Evolutionary conservation across 2,797 vertebrate species (phyloP).

Genomic region (Aselliscus stoliczkanus): DNA sequence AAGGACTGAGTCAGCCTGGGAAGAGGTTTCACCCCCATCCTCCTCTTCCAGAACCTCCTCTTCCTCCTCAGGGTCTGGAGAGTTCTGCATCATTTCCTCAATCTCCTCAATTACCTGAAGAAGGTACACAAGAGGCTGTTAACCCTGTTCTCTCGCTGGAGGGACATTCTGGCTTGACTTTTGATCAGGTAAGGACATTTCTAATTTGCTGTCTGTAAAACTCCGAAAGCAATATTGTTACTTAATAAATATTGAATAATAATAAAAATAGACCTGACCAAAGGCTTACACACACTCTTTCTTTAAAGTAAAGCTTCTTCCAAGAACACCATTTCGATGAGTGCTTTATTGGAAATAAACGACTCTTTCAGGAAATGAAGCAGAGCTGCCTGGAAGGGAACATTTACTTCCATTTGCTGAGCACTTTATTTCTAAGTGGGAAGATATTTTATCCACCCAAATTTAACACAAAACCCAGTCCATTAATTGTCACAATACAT

Average conservation of each 20-base stretch:
- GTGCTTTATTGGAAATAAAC: constrained; percentile 55
- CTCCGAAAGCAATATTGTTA: not conserved
- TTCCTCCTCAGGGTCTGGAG: constrained; percentile 91
- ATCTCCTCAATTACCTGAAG: constrained; percentile 94
- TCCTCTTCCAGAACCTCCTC: constrained; percentile 89
- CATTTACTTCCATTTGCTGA: constrained; percentile 43
- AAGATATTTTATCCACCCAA: constrained; percentile 18
- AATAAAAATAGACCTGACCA: constrained; percentile 44
- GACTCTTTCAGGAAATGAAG: constrained; percentile 43
- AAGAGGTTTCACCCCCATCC: constrained; percentile 84
- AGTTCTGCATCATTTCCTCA: constrained; percentile 97
- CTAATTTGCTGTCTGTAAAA: not conserved
- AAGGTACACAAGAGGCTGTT: not conserved
- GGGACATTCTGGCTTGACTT: not conserved
- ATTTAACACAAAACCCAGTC: not conserved
- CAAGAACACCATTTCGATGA: constrained; percentile 57
- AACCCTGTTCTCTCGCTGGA: not conserved
- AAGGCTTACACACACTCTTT: not conserved
- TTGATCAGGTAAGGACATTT: not conserved
- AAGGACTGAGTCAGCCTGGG: constrained; percentile 86
- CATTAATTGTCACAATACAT: not conserved
- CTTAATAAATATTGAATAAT: constrained; percentile 43
- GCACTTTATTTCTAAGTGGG: constrained; percentile 47
- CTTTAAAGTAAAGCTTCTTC: constrained; percentile 53
- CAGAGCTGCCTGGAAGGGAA: constrained; percentile 42